Evolutionary conservation across 2,888 invertebrate genomes (phyloP), one percentile per base, ranked within the genome.

Genomic region (Eilema caniola): DNA sequence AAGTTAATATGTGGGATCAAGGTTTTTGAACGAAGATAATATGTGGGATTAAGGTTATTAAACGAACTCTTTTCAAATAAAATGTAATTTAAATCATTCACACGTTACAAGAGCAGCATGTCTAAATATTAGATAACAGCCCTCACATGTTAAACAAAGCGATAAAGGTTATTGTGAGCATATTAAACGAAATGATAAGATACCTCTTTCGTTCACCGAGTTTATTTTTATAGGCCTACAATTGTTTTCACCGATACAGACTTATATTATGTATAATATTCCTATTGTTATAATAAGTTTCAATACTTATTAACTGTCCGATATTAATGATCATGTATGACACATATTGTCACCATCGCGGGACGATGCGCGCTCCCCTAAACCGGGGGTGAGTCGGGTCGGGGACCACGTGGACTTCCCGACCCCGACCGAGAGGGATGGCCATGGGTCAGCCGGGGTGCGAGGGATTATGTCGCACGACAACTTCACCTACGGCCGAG

Each of bases 101-200:
- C 23, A 33, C 14, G 33, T 62, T 62, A 62, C 62, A 62, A 62
- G 62, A 23, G 20, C 8, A 53, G 53, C 8, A 53, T 53, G n/a
- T 5, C 0, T 53, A 53, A 53, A 53, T 7, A 53, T 8, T 53
- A 53, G n/a, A 53, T 53, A 53, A n/a, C 53, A 4, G 53, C 10
- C 53, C 0, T 53, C 53, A 5, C 53, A 53, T 53, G 53, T 53
- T 53, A 53, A n/a, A 3, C 3, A n/a, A 53, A 53, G 8, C 5
- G 61, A 62, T 33, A 23, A 33, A 62, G 23, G 14, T 62, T 62
- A 33, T 12, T 23, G 12, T 62, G 8, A n/a, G 14, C 47, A 47
- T 47, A 47, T 47, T 47, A 47, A 3, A 62, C 23, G 23, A 12
- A 61, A 33, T n/a, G 33, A 62, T 62, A 23, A 53, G 53, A 53